These are phyloP conservation scores for Drosophila guanche DNA, from an alignment of 1,140 invertebrate genomes.

Conservation along the genomic window DNA sequence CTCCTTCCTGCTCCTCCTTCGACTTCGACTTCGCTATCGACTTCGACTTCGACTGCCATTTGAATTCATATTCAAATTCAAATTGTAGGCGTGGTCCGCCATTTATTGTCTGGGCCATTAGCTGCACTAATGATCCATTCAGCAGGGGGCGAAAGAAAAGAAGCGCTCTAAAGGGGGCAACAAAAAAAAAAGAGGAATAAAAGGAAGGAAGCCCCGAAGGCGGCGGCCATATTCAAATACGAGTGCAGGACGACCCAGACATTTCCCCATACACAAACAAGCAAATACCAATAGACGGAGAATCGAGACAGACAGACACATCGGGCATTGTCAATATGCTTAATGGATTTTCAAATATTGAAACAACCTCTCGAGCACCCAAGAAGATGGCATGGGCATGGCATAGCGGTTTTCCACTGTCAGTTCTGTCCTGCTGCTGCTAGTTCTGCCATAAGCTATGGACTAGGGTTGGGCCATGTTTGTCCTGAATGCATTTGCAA, in stretches of 20 bases:
- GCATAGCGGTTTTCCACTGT: constrained; percentile 35
- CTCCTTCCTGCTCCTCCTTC: not conserved
- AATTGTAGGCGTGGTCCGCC: constrained; percentile 65
- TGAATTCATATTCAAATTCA: constrained; percentile 79
- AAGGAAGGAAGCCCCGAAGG: constrained; percentile 34
- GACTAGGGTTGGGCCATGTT: not conserved
- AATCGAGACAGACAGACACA: constrained; percentile 38
- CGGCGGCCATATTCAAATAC: constrained; percentile 59
- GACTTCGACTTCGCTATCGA: not conserved
- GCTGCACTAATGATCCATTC: constrained; percentile 81
- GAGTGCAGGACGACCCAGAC: constrained; percentile 25
- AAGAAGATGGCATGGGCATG: constrained; percentile 17
- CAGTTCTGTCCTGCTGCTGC: not conserved
- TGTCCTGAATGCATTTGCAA: constrained; percentile 56
- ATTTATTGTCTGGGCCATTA: constrained; percentile 80
- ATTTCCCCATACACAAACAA: constrained; percentile 15
- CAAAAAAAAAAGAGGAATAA: not conserved
- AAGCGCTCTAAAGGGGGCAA: constrained; percentile 2
- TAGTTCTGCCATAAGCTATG: constrained; percentile 1
- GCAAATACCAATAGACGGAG: constrained; percentile 1
- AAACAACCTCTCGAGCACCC: constrained; percentile 59
- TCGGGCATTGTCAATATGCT: constrained; percentile 78
- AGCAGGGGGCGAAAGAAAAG: constrained; percentile 42
- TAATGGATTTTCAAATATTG: constrained; percentile 83
- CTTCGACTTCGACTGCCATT: constrained; percentile 4